Evolutionary conservation across 2,113 vertebrate genomes (phyloP), one percentile per base, ranked within the genome.

Genomic region (Amphiprion percula): DNA sequence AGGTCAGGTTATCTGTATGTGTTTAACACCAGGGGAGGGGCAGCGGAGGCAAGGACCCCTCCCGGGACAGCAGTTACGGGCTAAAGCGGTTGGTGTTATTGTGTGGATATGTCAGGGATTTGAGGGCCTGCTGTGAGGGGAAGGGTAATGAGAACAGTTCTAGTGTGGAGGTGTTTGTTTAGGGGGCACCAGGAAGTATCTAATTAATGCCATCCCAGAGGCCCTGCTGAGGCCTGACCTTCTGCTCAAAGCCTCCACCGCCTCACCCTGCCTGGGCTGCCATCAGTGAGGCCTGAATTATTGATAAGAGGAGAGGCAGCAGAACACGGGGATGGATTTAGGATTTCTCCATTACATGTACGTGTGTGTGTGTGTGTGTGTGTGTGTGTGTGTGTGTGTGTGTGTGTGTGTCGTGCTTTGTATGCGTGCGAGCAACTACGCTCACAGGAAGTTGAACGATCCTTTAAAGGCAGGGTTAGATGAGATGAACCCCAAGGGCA

Each of bases 131-230:
- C 92, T 90, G 92, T 4, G 92, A 84, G 49, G 60, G 28, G 84
- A 91, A 87, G 88, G 87, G 80, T 94, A 94, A 95, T 92, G 92
- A 94, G 88, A 74, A 66, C 80, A 77, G 44, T 24, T 74, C 55
- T 49, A 63, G 46, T 72, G 76, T 74, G 68, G 72, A 85, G 71
- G 68, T 84, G 79, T 90, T 91, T 87, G 88, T 92, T 90, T 84
- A 66, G 85, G 80, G 84, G 89, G 75, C 68, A 87, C 77, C 79
- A 83, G 90, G 92, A 89, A 91, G 88, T 62, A 72, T 92, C 89
- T 95, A 94, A 95, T 95, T 92, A 95, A 94, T 93, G 92, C 91
- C 93, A 93, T 74, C 84, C 80, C 68, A 77, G 90, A 80, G 82
- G 74, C 82, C 88, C 87, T 63, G 65, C 78, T 71, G 83, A 86